Percentiles rank a stretch among this genome's conserved stretches.
phyloP scores from a whole-genome alignment of 2,113 vertebrate genomes.

The Synodontis membranacea region DNA sequence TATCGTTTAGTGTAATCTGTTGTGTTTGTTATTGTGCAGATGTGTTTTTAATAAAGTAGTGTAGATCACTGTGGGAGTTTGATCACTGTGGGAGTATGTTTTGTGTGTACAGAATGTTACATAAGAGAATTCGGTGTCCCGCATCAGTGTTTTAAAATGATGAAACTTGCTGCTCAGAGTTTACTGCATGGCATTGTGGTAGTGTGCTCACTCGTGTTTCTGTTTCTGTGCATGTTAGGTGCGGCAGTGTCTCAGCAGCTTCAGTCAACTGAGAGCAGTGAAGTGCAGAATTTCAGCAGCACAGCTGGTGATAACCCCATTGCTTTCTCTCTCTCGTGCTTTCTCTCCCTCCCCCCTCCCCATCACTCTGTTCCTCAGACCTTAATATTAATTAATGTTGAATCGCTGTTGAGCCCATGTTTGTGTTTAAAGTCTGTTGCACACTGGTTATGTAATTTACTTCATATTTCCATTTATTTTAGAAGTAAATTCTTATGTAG shows the following conservation, averaged over 20 bases:
- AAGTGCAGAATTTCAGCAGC: constrained; percentile 81
- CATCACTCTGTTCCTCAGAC: neutral
- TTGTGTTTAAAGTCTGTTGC: neutral
- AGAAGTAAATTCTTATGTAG: neutral
- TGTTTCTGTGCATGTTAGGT: constrained; percentile 21
- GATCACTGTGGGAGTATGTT: neutral
- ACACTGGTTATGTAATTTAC: neutral
- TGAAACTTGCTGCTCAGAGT: neutral
- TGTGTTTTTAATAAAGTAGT: neutral
- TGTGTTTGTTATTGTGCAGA: neutral
- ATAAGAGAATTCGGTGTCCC: neutral
- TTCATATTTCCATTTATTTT: neutral
- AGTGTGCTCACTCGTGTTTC: neutral
- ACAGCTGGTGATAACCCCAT: constrained; percentile 76
- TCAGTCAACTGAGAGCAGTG: constrained; percentile 85
- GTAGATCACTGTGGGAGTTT: neutral
- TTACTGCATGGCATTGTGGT: neutral
- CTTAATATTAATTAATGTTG: too few species aligned
- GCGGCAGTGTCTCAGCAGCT: constrained; percentile 86
- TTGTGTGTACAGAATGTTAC: neutral
- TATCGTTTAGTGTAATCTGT: too few species aligned
- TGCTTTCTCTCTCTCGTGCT: too few species aligned
- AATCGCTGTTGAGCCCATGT: neutral
- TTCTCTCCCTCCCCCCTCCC: too few species aligned
- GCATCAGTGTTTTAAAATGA: neutral